Percentiles rank a stretch among this genome's conserved stretches.
These are phyloP conservation scores for Clupea harengus DNA, from an alignment of 2,113 vertebrate species.

Conservation along the genomic window DNA sequence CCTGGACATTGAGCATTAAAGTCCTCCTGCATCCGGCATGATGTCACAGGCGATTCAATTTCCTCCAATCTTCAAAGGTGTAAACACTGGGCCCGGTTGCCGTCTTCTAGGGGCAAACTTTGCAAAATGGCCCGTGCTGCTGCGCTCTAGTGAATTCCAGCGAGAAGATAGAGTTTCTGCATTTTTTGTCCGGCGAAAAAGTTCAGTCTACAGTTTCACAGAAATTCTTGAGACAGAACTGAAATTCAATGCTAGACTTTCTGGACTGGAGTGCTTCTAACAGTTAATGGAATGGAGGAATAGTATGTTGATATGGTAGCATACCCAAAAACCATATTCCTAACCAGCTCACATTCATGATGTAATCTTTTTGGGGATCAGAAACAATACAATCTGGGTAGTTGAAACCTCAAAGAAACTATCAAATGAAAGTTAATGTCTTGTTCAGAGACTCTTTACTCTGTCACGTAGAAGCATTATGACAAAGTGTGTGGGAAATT, in stretches of 20 bases:
- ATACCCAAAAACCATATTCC: not conserved
- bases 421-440: not conserved
- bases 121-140: not conserved
- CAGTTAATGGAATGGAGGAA: not conserved
- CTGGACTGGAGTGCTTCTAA: not conserved
- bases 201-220: not conserved
- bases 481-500: slow-evolving; percentile 17
- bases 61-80: slow-evolving; percentile 20
- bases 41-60: slow-evolving; percentile 32
- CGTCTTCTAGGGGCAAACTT: not conserved
- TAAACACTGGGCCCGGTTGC: slow-evolving; percentile 27
- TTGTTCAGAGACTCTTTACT: not conserved
- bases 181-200: not conserved
- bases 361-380: not conserved
- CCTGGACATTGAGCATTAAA: slow-evolving; percentile 57
- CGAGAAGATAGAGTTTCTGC: slow-evolving; percentile 1
- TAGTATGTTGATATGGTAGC: not conserved
- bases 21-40: slow-evolving; percentile 43
- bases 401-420: not conserved
- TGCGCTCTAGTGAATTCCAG: not conserved
- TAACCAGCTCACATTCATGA: not conserved
- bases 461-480: not conserved
- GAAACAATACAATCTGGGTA: not conserved
- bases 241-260: not conserved
- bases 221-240: not conserved